Percentiles rank a stretch among this genome's conserved stretches.
Evolutionary conservation across 2,888 invertebrate species (phyloP).

Genomic region (Cerceris ruficornis): DNA sequence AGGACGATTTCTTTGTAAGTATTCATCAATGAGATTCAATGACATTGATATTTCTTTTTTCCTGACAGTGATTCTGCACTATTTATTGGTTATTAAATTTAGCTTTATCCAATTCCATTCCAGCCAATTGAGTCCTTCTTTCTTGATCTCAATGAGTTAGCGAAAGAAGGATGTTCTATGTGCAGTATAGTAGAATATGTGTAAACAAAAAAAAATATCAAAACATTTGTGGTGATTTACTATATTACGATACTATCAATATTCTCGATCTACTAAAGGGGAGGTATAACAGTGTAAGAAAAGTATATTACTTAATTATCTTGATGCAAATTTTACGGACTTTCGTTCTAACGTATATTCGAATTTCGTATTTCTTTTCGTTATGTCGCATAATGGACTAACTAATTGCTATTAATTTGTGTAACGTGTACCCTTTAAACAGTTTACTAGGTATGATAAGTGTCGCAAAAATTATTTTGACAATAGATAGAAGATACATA

Average conservation of each 20-base stretch:
- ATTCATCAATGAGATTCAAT: not conserved
- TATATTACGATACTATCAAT: constrained; percentile 28
- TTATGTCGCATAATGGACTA: constrained; percentile 10
- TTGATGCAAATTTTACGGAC: constrained; percentile 37
- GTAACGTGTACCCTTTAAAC: constrained; percentile 23
- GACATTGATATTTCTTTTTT: not conserved
- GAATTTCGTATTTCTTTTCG: constrained; percentile 22
- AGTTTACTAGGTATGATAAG: constrained; percentile 10
- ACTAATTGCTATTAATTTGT: constrained; percentile 15
- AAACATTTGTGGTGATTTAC: constrained; percentile 29
- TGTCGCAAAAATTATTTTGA: constrained; percentile 24
- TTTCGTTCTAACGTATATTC: constrained; percentile 18
- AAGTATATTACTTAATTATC: constrained; percentile 48
- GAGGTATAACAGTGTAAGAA: constrained; percentile 29
- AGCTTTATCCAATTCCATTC: constrained; percentile 46
- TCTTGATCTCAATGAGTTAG: constrained; percentile 30
- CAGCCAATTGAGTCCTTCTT: constrained; percentile 30
- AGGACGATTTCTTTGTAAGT: not conserved
- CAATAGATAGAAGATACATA: constrained; percentile 16
- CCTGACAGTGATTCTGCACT: constrained; percentile 36
- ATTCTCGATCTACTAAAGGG: constrained; percentile 22
- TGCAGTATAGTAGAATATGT: constrained; percentile 22
- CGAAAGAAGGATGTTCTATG: constrained; percentile 31
- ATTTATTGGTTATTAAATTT: constrained; percentile 31
- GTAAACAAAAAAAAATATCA: constrained; percentile 29